Evolutionary conservation across 2,797 vertebrate species (phyloP), one percentile per base, ranked within the genome.

Genomic region (Platalea minor): DNA sequence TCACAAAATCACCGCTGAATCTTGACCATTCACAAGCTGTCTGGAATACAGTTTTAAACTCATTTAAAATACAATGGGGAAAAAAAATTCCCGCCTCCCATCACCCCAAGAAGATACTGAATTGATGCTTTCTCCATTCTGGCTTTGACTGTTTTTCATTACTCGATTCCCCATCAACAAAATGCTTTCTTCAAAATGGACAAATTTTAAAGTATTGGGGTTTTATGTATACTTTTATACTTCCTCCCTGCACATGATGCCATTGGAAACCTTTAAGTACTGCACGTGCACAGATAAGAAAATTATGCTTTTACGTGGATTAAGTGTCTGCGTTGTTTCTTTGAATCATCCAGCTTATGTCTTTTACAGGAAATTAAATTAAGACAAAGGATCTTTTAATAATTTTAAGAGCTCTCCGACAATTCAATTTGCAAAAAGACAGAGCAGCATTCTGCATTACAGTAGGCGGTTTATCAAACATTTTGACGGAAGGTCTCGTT

Each of bases 301-400:
- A 61, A 31, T 85, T 82, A 59, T 67, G 48, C 59, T 95, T 87
- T 88, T 56, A 91, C 50, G 7, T 77, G 21, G 65, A 92, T 48
- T 60, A 89, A 79, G 17, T 9, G 25, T 21, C 81, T 70, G 48
- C 39, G 53, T 15, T 45, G 29, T 77, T 93, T 74, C 85, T 92
- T 76, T 61, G 54, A 91, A 75, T 61, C 61, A 78, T 17, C 15
- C 74, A 88, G 69, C 37, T 75, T 50, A 33, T 28, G 28, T n/a
- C 60, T 43, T 48, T 45, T 17, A 35, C 26, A 90, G 79, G 85
- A 83, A 89, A 51, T 72, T 21, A 67, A 76, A 86, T 84, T 85
- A 91, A 86, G 53, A 63, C 48, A 94, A 89, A 86, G 76, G 16
- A 48, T 78, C 68, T 93, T 96, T 96, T 79, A 93, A 95, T 92